These are phyloP conservation scores for Hipparchia sbordonii DNA, from an alignment of 2,888 invertebrate genomes.

Conservation along the genomic window DNA sequence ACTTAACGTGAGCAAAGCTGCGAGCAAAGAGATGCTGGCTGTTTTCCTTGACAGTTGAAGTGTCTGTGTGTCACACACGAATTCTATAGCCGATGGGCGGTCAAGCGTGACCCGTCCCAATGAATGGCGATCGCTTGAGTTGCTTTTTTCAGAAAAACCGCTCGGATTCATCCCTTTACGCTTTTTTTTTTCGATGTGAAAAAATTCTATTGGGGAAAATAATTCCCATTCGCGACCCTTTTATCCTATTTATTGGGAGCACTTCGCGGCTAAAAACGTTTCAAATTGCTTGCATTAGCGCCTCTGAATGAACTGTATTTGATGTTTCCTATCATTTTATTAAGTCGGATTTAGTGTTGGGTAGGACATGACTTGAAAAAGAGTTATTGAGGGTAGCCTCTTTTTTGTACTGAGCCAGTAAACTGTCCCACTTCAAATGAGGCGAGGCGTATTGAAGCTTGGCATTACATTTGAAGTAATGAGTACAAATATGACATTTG, in stretches of 20 bases:
- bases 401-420: too few species aligned
- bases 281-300: slow-evolving; percentile 42
- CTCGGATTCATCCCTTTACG: slow-evolving; percentile 59
- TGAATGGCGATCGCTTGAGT: slow-evolving; percentile 37
- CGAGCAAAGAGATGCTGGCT: too few species aligned
- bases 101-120: slow-evolving; percentile 35
- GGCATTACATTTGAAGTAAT: too few species aligned
- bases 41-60: not conserved
- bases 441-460: too few species aligned
- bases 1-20: too few species aligned
- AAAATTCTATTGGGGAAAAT: slow-evolving; percentile 70
- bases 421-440: too few species aligned
- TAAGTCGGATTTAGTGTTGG: not conserved
- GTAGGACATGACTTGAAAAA: too few species aligned
- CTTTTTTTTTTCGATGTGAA: slow-evolving; percentile 59
- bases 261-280: slow-evolving; percentile 47
- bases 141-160: slow-evolving; percentile 35
- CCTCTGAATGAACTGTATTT: slow-evolving; percentile 21
- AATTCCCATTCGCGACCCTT: slow-evolving; percentile 63
- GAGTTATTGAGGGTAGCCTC: too few species aligned
- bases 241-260: slow-evolving; percentile 54
- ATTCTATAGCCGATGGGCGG: slow-evolving; percentile 33
- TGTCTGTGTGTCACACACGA: slow-evolving; percentile 23
- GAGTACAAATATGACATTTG: too few species aligned
- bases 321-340: slow-evolving; percentile 13